Percentiles rank a stretch among this genome's conserved stretches.
Evolutionary conservation across 2,113 vertebrate species (phyloP).

Genomic region (Takifugu bimaculatus): DNA sequence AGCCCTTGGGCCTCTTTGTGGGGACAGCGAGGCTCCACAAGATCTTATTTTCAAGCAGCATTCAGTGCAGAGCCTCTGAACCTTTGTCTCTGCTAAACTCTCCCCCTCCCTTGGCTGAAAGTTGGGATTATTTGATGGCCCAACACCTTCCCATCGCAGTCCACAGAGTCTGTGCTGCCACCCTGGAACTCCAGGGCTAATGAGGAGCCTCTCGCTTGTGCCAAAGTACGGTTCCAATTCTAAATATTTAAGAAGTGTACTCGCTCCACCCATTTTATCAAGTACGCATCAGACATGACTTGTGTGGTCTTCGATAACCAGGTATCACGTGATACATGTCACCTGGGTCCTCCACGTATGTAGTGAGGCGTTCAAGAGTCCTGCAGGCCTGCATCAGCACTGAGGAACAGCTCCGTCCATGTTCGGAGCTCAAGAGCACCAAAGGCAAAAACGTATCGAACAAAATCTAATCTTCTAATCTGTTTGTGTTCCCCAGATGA

Average conservation of each 20-base stretch:
- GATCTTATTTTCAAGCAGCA: conserved; percentile 44
- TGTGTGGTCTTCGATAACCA: too few species aligned
- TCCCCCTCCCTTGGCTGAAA: conserved; percentile 7
- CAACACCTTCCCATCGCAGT: conserved; percentile 31
- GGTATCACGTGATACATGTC: too few species aligned
- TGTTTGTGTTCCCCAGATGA: conserved; percentile 78
- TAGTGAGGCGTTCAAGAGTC: background rate
- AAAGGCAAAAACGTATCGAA: background rate
- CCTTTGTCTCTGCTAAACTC: conserved; percentile 28
- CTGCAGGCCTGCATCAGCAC: background rate
- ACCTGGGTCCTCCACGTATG: too few species aligned
- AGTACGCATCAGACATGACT: too few species aligned
- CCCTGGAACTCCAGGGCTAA: conserved; percentile 1
- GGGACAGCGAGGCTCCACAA: conserved; percentile 28
- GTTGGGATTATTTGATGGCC: conserved; percentile 19
- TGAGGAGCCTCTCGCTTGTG: conserved; percentile 1
- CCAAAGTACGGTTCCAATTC: too few species aligned
- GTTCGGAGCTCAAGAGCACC: too few species aligned
- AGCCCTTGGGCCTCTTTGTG: conserved; percentile 36
- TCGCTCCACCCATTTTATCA: too few species aligned
- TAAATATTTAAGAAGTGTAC: too few species aligned
- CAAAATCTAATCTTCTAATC: background rate
- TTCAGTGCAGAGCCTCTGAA: conserved; percentile 54
- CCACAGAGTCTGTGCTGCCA: conserved; percentile 21
- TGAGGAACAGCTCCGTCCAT: background rate